A percentile compares a stretch with the other conserved stretches of the same genome.
phyloP scores from a whole-genome alignment of 64 coral and sea anemone genomes.

The Trachythela sp. region DNA sequence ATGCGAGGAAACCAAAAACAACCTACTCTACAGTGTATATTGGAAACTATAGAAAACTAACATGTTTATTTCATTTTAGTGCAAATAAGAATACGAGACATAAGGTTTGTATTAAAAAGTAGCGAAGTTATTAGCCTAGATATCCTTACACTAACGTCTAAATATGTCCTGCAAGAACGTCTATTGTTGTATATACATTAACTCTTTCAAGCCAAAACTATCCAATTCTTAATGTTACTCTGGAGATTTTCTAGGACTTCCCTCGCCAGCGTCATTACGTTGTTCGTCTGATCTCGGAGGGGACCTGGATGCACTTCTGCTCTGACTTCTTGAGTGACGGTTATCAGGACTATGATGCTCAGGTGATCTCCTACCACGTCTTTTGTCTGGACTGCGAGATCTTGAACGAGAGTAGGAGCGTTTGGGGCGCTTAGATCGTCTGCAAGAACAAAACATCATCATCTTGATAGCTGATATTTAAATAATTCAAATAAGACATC shows the following conservation, averaged over 20 bases:
- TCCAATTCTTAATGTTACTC: background rate
- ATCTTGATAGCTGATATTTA: background rate
- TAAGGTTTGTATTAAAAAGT: too few species aligned
- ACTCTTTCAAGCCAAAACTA: background rate
- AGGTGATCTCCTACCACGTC: background rate
- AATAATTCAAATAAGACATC: background rate
- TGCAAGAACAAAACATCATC: background rate
- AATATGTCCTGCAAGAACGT: background rate
- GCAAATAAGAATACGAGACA: too few species aligned
- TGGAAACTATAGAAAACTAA: too few species aligned
- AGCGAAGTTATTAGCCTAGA: too few species aligned
- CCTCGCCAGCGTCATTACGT: background rate
- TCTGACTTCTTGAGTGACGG: background rate
- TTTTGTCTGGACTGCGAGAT: conserved; percentile 52
- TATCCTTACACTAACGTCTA: too few species aligned
- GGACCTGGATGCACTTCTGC: background rate
- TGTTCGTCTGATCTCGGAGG: background rate
- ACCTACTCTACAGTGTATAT: too few species aligned
- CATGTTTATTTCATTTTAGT: too few species aligned
- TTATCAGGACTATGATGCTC: background rate
- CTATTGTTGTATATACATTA: background rate
- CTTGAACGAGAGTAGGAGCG: conserved; percentile 59
- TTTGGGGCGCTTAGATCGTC: conserved; percentile 30
- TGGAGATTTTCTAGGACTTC: background rate
- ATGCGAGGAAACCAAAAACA: too few species aligned